These are phyloP conservation scores for Pseudopipra pipra DNA, from an alignment of 2,113 vertebrate species.

Conservation along the genomic window DNA sequence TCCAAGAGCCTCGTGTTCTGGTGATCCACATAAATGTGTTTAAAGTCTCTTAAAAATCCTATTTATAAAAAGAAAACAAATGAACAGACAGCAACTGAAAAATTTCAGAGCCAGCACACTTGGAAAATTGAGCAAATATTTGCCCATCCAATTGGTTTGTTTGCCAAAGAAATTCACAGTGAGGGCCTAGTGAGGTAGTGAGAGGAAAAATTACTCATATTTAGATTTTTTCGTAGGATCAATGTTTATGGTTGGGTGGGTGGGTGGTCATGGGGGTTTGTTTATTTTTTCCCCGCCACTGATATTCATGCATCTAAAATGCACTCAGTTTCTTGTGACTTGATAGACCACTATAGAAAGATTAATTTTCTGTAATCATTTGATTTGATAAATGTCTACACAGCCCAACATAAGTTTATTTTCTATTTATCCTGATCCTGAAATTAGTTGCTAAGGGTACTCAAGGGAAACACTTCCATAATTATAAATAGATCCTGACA, in stretches of 20 bases:
- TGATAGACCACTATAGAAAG: neutral
- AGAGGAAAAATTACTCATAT: conserved; percentile 2
- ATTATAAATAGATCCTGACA: conserved; percentile 44
- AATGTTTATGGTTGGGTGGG: neutral
- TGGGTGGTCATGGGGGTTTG: neutral
- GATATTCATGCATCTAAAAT: conserved; percentile 10
- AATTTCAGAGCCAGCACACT: conserved; percentile 38
- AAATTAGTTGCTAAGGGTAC: conserved; percentile 52
- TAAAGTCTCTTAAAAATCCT: neutral
- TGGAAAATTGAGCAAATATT: conserved; percentile 71
- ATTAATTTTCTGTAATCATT: conserved; percentile 54
- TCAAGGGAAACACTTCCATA: conserved; percentile 14
- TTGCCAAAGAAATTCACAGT: conserved; percentile 78
- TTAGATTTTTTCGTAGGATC: neutral
- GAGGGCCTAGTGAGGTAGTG: conserved; percentile 44
- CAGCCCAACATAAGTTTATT: conserved; percentile 33
- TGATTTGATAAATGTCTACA: conserved; percentile 43
- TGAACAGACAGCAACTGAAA: conserved; percentile 60
- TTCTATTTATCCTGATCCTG: conserved; percentile 29
- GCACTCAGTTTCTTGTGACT: neutral
- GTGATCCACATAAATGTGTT: neutral
- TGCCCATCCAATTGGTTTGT: conserved; percentile 65
- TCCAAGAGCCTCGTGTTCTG: neutral
- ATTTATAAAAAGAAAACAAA: neutral
- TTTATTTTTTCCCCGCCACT: neutral